phyloP scores from a whole-genome alignment of 2,113 vertebrate species.

The Camarhynchus parvulus region DNA sequence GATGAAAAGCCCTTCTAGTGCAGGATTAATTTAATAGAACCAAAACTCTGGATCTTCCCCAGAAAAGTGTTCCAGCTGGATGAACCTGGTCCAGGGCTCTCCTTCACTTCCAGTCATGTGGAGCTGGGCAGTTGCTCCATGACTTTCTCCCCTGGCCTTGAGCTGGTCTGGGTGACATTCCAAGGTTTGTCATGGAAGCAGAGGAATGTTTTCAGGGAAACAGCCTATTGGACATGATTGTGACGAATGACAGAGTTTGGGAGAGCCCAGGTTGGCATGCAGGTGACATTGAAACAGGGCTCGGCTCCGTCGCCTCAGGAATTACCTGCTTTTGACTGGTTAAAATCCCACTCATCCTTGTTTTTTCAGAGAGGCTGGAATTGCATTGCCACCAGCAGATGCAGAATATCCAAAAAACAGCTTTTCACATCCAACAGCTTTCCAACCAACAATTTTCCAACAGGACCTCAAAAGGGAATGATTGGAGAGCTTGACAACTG shows the following conservation, averaged over 20 bases:
- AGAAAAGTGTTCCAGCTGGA: background rate
- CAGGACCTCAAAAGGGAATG: background rate
- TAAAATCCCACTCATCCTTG: background rate
- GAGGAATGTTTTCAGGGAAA: background rate
- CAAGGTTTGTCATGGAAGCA: background rate
- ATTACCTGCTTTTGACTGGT: background rate
- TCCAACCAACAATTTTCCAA: background rate
- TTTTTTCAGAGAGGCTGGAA: background rate
- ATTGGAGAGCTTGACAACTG: background rate
- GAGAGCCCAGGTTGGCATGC: background rate
- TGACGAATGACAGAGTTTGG: background rate
- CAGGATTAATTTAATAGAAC: background rate
- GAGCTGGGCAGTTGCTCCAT: background rate
- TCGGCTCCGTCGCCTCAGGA: background rate
- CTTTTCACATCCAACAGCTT: background rate
- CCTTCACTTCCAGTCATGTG: background rate
- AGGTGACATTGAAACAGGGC: rapidly evolving
- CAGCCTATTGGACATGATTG: background rate
- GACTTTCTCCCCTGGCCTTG: background rate
- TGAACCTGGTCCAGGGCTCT: rapidly evolving
- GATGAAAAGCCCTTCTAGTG: background rate
- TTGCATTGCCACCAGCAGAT: background rate
- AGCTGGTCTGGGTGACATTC: background rate
- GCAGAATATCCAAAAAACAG: background rate
- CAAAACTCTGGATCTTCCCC: background rate